Evolutionary conservation across 2,113 vertebrate genomes (phyloP).

Genomic region (Thalassoma bifasciatum): DNA sequence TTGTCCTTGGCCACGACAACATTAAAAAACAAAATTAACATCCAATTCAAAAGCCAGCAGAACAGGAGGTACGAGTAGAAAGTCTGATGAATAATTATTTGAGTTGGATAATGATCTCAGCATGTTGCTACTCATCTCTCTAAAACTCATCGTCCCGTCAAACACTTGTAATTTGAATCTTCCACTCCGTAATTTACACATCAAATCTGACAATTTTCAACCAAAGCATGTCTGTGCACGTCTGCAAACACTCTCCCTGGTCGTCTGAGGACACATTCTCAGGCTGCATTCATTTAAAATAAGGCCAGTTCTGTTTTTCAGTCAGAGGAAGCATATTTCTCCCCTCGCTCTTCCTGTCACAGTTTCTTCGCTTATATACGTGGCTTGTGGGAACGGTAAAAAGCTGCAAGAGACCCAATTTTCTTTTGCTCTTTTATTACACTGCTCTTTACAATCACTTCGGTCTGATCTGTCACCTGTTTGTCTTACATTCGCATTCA

Average conservation of each 20-base stretch:
- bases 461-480: conserved; percentile 38
- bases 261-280: conserved; percentile 15
- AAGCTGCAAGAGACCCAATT: conserved; percentile 54
- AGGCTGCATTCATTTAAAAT: conserved; percentile 8
- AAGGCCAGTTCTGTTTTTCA: conserved; percentile 15
- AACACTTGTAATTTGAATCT: background rate
- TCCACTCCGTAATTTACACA: conserved; percentile 21
- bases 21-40: conserved; percentile 8
- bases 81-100: conserved; percentile 10
- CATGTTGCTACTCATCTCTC: conserved; percentile 8
- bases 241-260: background rate
- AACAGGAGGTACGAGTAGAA: conserved; percentile 11
- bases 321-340: conserved; percentile 5
- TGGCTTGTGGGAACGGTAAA: conserved; percentile 53
- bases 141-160: conserved; percentile 20
- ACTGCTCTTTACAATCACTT: conserved; percentile 22
- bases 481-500: conserved; percentile 38
- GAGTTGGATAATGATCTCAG: conserved; percentile 17
- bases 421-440: conserved; percentile 33
- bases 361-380: conserved; percentile 35
- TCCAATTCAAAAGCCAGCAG: background rate
- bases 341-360: conserved; percentile 23
- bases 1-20: conserved; percentile 2
- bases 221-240: conserved; percentile 1
- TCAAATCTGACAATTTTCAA: conserved; percentile 11